Base-by-base conservation (phyloP, 2,113 vertebrate genomes). In the Butorides virescens region DNA sequence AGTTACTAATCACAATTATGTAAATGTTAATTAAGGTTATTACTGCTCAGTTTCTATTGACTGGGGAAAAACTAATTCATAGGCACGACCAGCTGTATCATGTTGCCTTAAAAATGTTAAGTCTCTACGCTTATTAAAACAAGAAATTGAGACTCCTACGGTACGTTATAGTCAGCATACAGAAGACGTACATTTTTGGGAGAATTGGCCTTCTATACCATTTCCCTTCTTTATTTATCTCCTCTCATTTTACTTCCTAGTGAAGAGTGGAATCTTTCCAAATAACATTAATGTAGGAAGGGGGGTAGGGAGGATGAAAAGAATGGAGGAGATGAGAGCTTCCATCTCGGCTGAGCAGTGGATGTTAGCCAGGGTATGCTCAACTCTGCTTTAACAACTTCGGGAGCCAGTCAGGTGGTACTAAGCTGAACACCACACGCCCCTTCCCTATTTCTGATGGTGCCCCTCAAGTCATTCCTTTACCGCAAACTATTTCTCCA, bases 11-110 rank as follows among this genome's bases (percentile, higher is more conserved):
- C 88, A 92, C 95, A 97, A 97, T 97, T 98, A 98, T 98, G 97
- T 85, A 98, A 97, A 98, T 95, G 79, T 95, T 97, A 98, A 98
- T 98, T 98, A 98, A 96, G 91, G 59, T 97, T 98, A 98, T 98
- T 97, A 98, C 92, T 95, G 88, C 86, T 97, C 72, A 63, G 78
- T 95, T 97, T 98, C 96, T 97, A 94, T 97, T 96, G 94, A 96
- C 94, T 94, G 86, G 80, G 91, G 83, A 67, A 74, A 76, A 94
- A 36, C 58, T 78, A 96, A 95, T 94, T 96, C 93, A 90, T 91
- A 86, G 78, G 88, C 70, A 95, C 66, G 96, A 95, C 77, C 95
- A 97, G 86, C 72, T 70, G 49, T 79, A 96, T 92, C 95, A 87
- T 76, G 59, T 88, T 95, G 89, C 55, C 62, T 97, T 93, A 92